Conservation (phyloP, 2,113 vertebrate species). For the Danio rerio region GRCz12tu NC_133186.1:864001-864500, state of each 20-base stretch:
- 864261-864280: neutral
- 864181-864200: conserved; percentile 21
- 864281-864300: neutral
- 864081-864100: conserved; percentile 40
- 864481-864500: neutral
- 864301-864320: neutral
- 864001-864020: neutral
- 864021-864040: neutral
- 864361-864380: too few species aligned
- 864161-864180: conserved; percentile 32
- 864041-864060: conserved; percentile 39
- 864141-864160: neutral
- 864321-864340: too few species aligned
- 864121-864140: neutral
- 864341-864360: too few species aligned
- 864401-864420: neutral
- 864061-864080: conserved; percentile 37
- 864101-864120: conserved; percentile 19
- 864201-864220: neutral
- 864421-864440: neutral
- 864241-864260: neutral
- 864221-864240: neutral
- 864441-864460: neutral
- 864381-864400: too few species aligned
- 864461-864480: neutral